Percentiles rank a stretch among this genome's conserved stretches.
Evolutionary conservation across 2,113 vertebrate genomes (phyloP).

Genomic region (Melozone crissalis): DNA sequence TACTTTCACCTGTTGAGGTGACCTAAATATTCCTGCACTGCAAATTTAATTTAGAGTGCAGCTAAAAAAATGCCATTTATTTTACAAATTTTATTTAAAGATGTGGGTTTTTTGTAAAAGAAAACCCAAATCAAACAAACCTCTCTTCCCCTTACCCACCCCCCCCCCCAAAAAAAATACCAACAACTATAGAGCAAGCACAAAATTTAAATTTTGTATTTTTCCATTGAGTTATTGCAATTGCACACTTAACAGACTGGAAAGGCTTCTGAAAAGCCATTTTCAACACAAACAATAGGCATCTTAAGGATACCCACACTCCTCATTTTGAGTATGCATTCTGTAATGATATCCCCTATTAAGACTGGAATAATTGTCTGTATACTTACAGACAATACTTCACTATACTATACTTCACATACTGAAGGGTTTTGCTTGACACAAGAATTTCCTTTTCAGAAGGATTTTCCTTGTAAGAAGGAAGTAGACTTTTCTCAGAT

Average conservation of each 20-base stretch:
- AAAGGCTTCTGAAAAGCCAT: background rate
- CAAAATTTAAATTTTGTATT: background rate
- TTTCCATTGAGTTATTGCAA: background rate
- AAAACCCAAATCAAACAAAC: background rate
- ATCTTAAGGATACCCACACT: background rate
- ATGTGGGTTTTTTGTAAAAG: background rate
- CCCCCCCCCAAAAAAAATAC: background rate
- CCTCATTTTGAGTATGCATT: background rate
- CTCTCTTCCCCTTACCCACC: rapidly evolving
- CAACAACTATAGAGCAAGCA: background rate
- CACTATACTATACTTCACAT: background rate
- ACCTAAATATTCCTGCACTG: background rate
- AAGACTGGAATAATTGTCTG: background rate
- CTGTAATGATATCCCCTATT: background rate
- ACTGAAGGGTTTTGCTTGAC: background rate
- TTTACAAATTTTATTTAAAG: background rate
- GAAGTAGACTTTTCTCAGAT: background rate
- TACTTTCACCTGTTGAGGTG: background rate
- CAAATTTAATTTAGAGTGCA: background rate
- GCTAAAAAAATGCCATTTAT: background rate
- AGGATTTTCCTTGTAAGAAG: background rate
- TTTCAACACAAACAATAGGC: background rate
- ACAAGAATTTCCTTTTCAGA: background rate
- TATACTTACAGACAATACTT: background rate
- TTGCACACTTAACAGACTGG: background rate